Percentiles rank a stretch among this genome's conserved stretches.
Conservation (phyloP, 1,140 invertebrate species). For the Drosophila subpulchrella region DNA sequence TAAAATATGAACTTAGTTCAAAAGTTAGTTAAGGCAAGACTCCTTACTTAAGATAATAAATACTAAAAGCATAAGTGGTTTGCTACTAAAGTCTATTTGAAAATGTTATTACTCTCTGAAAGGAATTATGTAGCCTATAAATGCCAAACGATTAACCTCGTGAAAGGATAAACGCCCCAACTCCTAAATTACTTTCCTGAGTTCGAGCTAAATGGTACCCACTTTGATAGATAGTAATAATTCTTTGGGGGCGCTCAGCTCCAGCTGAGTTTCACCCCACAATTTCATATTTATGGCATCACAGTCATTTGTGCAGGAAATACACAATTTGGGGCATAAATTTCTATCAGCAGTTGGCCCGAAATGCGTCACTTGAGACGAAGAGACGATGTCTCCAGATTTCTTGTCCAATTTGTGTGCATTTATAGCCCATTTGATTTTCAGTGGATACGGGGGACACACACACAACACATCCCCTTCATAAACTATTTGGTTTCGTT, state of each 20-base stretch:
- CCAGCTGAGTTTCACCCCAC: constrained; percentile 21
- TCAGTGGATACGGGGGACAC: constrained; percentile 51
- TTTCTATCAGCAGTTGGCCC: constrained; percentile 48
- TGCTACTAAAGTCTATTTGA: background rate
- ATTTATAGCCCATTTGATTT: constrained; percentile 78
- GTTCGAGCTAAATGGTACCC: constrained; percentile 36
- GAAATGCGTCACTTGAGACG: constrained; percentile 39
- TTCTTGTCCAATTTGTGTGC: constrained; percentile 64
- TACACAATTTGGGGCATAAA: constrained; percentile 65
- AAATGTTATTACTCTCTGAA: background rate
- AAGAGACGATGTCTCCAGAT: constrained; percentile 27
- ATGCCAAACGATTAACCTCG: constrained; percentile 21
- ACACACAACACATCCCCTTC: background rate
- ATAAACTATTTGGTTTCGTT: constrained; percentile 41
- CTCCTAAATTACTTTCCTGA: constrained; percentile 19
- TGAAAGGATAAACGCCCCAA: constrained; percentile 27
- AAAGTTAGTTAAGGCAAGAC: background rate
- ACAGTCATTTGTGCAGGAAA: constrained; percentile 52
- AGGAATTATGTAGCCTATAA: constrained; percentile 9
- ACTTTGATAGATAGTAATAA: constrained; percentile 52
- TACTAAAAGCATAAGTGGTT: background rate
- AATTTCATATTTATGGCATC: constrained; percentile 41
- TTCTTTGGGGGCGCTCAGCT: constrained; percentile 30
- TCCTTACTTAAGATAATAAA: background rate
- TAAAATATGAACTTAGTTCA: background rate